Base-by-base conservation (phyloP, 2,113 vertebrate genomes). In the Ochotona princeps region DNA sequence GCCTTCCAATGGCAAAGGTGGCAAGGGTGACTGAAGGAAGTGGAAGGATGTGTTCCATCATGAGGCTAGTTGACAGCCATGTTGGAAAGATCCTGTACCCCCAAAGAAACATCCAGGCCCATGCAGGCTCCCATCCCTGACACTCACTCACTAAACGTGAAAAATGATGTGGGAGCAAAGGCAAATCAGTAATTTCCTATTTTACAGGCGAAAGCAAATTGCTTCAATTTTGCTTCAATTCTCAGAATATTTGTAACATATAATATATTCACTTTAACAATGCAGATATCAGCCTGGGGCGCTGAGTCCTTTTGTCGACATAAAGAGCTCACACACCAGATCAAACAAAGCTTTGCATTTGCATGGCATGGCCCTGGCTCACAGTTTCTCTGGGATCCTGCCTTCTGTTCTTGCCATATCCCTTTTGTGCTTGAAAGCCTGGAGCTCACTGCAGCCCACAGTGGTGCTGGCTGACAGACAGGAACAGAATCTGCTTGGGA, bases 401-500 rank as follows among this genome's bases (percentile, higher is more conserved):
- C 67, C 84, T 92, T 92, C 72, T 90, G 44, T 96, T 94, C 70
- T 32, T 92, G 89, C 74, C 82, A 38, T 10, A 3, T 69, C 81
- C 67, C 76, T 93, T 61, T 69, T 93, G 60, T 84, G 85, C 92
- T 79, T 32, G n/a, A 72, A 57, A 47, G 3, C n/a, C 18, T 47
- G 49, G 70, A 93, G 69, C 80, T 32, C 65, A 14, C 11, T 12
- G n/a, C 11, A 75, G 90, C 32, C 69, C 89, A 12, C 74, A 79
- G 94, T 90, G 89, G 78, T 86, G 65, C 60, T 0, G 0, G 18
- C 35, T 95, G 89, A 89, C 86, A 95, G 97, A 89, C 54, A 96
- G 79, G 95, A 90, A 96, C 51, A 30, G 91, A 95, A 95, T 96
- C 96, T 89, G 54, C 76, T 82, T 93, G 82, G 93, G 96, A 97